These are phyloP conservation scores for Trachelus iudaicus DNA, from an alignment of 2,888 invertebrate species.

Conservation along the genomic window DNA sequence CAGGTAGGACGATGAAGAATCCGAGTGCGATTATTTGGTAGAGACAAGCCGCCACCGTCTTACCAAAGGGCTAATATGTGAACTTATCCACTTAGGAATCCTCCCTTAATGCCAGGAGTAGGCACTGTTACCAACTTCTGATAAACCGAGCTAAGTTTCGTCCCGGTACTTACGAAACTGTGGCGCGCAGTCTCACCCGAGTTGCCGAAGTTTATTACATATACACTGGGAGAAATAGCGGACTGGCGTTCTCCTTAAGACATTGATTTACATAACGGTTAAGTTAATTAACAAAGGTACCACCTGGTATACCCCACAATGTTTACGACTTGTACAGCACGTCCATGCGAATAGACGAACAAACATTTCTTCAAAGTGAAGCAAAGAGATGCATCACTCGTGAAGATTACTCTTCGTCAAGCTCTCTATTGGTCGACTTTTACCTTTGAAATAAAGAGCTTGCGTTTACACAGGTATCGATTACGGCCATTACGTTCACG, in stretches of 20 bases:
- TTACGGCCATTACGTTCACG: neutral
- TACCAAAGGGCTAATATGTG: constrained; percentile 46
- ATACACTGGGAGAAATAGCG: constrained; percentile 26
- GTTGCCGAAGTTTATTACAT: constrained; percentile 34
- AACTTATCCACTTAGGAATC: constrained; percentile 62
- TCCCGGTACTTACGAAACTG: constrained; percentile 34
- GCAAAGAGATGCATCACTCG: neutral
- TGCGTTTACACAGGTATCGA: neutral
- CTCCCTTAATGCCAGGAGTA: constrained; percentile 46
- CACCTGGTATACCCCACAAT: constrained; percentile 1
- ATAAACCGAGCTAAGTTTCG: constrained; percentile 47
- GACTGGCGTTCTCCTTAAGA: constrained; percentile 6
- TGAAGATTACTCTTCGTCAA: neutral
- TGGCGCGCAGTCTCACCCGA: constrained; percentile 26
- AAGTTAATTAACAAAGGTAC: constrained; percentile 32
- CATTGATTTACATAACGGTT: constrained; percentile 53
- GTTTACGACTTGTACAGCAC: neutral
- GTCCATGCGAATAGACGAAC: neutral
- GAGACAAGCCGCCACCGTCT: neutral
- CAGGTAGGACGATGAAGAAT: neutral
- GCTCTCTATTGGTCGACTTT: neutral
- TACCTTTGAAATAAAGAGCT: neutral
- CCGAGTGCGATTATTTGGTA: neutral
- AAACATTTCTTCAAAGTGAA: neutral
- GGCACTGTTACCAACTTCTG: constrained; percentile 45